Evolutionary conservation across 2,797 vertebrate species (phyloP), one percentile per base, ranked within the genome.

Genomic region (Sebastes steindachneri): DNA sequence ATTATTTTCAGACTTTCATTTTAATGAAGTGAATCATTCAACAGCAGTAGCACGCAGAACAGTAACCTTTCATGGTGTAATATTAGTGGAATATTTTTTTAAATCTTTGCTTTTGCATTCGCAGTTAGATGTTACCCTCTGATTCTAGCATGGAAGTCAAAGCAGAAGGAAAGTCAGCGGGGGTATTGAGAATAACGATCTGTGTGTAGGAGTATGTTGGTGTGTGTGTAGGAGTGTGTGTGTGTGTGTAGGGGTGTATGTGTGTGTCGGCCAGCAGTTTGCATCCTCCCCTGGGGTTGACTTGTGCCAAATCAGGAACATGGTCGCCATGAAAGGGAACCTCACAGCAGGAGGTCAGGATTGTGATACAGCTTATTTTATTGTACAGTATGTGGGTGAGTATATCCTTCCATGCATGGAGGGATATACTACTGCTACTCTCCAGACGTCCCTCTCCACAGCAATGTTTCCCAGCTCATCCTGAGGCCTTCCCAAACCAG

Each of bases 281-380:
- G 54, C 70, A 72, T 80, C 73, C 53, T 80, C 72, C 86, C 73
- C 62, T 4, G 21, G 63, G 83, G 63, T 57, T 77, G 63, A 72
- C 62, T 69, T 63, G 66, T 54, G 73, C 86, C 84, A 88, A 87
- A 88, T 88, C 77, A 82, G 68, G 70, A 86, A 77, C 78, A 71
- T 83, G 74, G 86, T 69, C 68, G 79, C 79, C 59, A 85, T 85
- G 77, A 90, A 87, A 84, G 62, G 59, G 60, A 88, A 78, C 60
- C 74, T 84, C 72, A 17, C 74, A 79, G 73, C 53, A n/a, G 28
- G 6, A 53, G 10, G 67, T 68, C 1, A 17, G 63, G 19, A 65
- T 76, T 28, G n/a, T 29, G 19, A 35, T 19, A 19, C 10, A 14
- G 9, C 17, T 12, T 51, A 58, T 11, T 2, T 9, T 68, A 65